Conservation (phyloP, 1,140 invertebrate species). For the Panulirus ornatus region DNA sequence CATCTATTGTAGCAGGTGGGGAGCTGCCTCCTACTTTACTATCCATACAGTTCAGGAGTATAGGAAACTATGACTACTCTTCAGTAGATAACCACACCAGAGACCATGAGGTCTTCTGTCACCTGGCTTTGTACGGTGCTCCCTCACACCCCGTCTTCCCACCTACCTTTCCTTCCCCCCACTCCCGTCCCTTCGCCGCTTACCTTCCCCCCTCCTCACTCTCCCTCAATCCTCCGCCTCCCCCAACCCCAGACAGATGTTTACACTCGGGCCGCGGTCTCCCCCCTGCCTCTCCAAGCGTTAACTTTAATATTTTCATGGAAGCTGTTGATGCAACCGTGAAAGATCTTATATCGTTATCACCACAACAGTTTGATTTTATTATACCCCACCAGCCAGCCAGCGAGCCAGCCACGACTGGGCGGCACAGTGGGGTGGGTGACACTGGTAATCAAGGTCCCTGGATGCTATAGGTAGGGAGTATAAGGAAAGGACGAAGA, state of each 20-base stretch:
- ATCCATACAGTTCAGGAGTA: too few relatives aligned
- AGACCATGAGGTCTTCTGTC: too few relatives aligned
- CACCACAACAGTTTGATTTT: not conserved
- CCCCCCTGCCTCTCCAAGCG: too few relatives aligned
- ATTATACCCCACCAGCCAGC: too few relatives aligned
- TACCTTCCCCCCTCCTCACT: not conserved
- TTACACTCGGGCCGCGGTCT: not conserved
- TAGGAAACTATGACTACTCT: too few relatives aligned
- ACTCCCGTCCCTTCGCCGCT: not conserved
- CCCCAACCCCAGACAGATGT: not conserved
- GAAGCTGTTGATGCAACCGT: not conserved
- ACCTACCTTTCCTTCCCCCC: not conserved
- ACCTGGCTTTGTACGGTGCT: not conserved
- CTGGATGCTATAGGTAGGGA: too few relatives aligned
- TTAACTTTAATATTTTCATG: slow-evolving; percentile 22
- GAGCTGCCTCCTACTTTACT: not conserved
- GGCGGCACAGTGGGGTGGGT: too few relatives aligned
- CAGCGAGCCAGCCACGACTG: too few relatives aligned
- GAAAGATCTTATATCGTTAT: not conserved
- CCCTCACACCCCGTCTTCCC: not conserved
- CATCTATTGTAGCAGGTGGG: too few relatives aligned
- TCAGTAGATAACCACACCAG: too few relatives aligned
- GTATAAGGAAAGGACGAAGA: too few relatives aligned
- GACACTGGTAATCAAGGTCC: too few relatives aligned
- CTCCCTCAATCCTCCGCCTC: not conserved